Conservation (phyloP, 2,113 vertebrate genomes). For the Poeciliopsis turrubarensis region DNA sequence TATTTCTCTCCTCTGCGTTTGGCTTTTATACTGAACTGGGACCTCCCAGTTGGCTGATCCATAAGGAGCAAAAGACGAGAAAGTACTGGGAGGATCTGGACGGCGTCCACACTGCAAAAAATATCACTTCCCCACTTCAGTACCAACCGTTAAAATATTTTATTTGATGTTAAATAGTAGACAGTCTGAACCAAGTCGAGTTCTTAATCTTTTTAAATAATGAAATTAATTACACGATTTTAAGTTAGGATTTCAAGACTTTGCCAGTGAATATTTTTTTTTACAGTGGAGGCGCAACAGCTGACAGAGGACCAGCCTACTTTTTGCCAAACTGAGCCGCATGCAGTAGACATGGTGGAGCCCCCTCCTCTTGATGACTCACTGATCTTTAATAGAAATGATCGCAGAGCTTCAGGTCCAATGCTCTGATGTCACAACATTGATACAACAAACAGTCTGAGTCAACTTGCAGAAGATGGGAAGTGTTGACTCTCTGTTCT, state of each 20-base stretch:
- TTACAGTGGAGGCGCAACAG: conserved; percentile 67
- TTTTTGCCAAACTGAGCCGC: conserved; percentile 64
- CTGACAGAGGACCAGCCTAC: conserved; percentile 67
- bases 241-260: neutral
- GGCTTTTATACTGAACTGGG: conserved; percentile 65
- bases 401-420: conserved; percentile 53
- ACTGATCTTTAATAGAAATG: conserved; percentile 75
- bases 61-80: conserved; percentile 47
- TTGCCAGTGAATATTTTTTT: conserved; percentile 12
- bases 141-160: neutral
- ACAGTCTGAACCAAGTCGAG: fast-evolving
- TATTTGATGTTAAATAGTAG: fast-evolving
- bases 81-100: conserved; percentile 62
- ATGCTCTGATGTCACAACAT: conserved; percentile 67
- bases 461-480: conserved; percentile 12
- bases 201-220: too few species aligned
- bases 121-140: fast-evolving
- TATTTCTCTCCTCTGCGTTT: conserved; percentile 10
- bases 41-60: conserved; percentile 21
- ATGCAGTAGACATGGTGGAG: conserved; percentile 14
- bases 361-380: conserved; percentile 64
- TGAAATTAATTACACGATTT: fast-evolving
- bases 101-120: conserved; percentile 42
- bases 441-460: conserved; percentile 41
- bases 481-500: neutral